Percentiles rank a stretch among this genome's conserved stretches.
Conservation (phyloP, 2,113 vertebrate species). For the Tautogolabrus adspersus region DNA sequence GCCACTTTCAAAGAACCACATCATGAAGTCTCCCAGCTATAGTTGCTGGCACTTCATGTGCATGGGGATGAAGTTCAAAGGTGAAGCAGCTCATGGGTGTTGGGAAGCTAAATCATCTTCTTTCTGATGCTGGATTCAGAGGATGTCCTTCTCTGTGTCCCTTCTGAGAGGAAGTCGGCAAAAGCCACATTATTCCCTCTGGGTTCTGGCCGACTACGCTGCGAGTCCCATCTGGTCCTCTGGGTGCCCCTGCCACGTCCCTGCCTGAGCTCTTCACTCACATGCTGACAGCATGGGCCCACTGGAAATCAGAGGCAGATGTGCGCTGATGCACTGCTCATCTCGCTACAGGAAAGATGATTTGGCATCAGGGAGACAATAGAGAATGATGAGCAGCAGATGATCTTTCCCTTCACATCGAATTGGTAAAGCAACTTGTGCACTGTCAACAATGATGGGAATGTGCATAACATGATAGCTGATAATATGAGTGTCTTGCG, state of each 20-base stretch:
- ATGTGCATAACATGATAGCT: neutral
- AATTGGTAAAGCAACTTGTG: neutral
- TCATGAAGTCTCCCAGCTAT: constrained; percentile 29
- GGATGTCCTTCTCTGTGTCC: constrained; percentile 53
- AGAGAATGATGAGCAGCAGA: constrained; percentile 63
- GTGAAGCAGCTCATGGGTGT: constrained; percentile 36
- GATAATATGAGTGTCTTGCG: neutral
- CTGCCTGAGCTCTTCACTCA: constrained; percentile 52
- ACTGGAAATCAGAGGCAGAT: constrained; percentile 78
- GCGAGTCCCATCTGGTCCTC: constrained; percentile 67
- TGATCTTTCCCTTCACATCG: constrained; percentile 28
- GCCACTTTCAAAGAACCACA: constrained; percentile 37
- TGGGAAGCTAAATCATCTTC: constrained; percentile 36
- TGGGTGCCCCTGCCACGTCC: constrained; percentile 70
- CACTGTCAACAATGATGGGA: constrained; percentile 4
- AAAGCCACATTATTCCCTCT: constrained; percentile 67
- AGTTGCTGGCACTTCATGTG: constrained; percentile 33
- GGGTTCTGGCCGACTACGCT: constrained; percentile 50
- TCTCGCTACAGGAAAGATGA: constrained; percentile 54
- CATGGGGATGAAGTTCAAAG: constrained; percentile 48
- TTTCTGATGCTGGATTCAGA: constrained; percentile 38
- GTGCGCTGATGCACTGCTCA: constrained; percentile 55
- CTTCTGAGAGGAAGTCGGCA: constrained; percentile 49
- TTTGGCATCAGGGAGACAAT: constrained; percentile 58
- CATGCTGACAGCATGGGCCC: constrained; percentile 59